Evolutionary conservation across 35 echinoderm and acorn worm genomes (phyloP).

Genomic region (Apostichopus californicus): DNA sequence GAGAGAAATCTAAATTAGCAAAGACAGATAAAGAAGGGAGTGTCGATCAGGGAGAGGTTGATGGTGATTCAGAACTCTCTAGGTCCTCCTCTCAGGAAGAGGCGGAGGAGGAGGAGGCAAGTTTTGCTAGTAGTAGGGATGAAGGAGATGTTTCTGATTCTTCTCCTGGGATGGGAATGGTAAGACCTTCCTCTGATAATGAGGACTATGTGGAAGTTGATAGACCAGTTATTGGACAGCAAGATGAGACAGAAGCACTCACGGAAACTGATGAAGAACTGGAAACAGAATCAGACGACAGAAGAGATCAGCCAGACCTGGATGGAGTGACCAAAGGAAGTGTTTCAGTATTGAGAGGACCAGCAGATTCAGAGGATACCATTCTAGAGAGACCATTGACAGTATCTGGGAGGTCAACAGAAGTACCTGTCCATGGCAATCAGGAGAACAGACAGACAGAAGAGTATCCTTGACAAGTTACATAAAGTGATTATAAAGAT

Average conservation of each 20-base stretch:
- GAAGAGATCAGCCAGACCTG: too few species aligned
- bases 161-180: too few species aligned
- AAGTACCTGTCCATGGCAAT: too few species aligned
- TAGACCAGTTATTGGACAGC: background rate
- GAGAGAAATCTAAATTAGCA: background rate
- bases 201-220: background rate
- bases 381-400: too few species aligned
- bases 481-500: too few species aligned
- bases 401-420: too few species aligned
- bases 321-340: background rate
- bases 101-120: background rate
- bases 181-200: background rate
- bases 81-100: background rate
- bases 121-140: constrained; percentile 19
- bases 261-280: background rate
- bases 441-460: background rate
- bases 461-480: background rate
- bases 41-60: background rate
- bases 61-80: constrained; percentile 1
- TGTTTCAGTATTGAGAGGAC: too few species aligned
- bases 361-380: too few species aligned
- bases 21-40: background rate
- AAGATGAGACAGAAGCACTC: background rate
- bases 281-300: too few species aligned
- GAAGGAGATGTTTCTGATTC: background rate